These are phyloP conservation scores for Actenoides hombroni DNA, from an alignment of 2,113 vertebrate genomes.

Conservation along the genomic window DNA sequence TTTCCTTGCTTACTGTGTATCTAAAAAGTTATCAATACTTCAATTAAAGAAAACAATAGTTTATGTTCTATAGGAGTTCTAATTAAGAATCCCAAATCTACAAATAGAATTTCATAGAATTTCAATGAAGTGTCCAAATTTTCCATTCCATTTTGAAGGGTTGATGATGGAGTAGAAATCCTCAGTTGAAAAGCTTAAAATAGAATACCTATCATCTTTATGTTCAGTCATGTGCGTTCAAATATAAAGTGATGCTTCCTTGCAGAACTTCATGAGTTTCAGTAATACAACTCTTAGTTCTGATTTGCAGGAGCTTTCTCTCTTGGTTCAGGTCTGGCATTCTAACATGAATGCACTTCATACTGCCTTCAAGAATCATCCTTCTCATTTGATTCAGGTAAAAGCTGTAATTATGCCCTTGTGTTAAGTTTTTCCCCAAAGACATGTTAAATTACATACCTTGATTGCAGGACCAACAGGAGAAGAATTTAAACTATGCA, in stretches of 20 bases:
- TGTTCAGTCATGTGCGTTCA: accelerated
- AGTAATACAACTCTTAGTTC: background rate
- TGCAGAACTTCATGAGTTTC: background rate
- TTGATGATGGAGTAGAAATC: background rate
- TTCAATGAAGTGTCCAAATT: background rate
- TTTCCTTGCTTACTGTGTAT: background rate
- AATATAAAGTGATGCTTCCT: background rate
- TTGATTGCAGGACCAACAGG: background rate
- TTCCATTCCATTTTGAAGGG: background rate
- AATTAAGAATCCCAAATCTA: background rate
- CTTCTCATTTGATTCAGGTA: background rate
- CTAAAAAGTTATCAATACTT: background rate
- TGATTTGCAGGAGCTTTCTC: background rate
- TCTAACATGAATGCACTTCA: background rate
- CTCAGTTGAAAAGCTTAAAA: background rate
- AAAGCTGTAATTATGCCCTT: background rate
- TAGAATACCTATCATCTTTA: background rate
- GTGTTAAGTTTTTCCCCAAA: background rate
- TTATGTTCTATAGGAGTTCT: background rate
- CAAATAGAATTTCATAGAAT: background rate
- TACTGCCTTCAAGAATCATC: background rate
- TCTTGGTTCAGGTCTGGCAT: background rate
- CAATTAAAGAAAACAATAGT: background rate
- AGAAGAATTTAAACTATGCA: background rate
- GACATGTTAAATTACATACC: background rate